Evolutionary conservation across 2,888 invertebrate genomes (phyloP).

Genomic region (Gandaritis pyraliata): DNA sequence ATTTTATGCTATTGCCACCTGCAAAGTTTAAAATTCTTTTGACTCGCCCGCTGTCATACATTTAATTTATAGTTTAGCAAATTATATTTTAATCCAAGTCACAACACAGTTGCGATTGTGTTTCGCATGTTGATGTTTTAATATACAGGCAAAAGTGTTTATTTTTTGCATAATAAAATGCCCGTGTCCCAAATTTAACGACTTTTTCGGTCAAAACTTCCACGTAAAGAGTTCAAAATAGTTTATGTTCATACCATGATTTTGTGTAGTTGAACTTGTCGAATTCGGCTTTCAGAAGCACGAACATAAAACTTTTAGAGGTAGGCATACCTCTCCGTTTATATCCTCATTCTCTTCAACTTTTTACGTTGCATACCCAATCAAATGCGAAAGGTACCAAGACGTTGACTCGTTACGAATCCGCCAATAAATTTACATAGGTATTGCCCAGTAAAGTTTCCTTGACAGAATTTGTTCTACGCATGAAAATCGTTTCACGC

Average conservation of each 20-base stretch:
- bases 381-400: slow-evolving; percentile 39
- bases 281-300: slow-evolving; percentile 7
- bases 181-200: slow-evolving; percentile 18
- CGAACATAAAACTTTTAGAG: slow-evolving; percentile 18
- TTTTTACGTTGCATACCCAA: slow-evolving; percentile 42
- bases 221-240: slow-evolving; percentile 10
- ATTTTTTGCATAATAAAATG: slow-evolving; percentile 30
- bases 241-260: slow-evolving; percentile 5
- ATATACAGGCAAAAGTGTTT: slow-evolving; percentile 51
- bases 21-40: slow-evolving; percentile 34
- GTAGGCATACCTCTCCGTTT: slow-evolving; percentile 31
- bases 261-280: slow-evolving; percentile 8
- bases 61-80: slow-evolving; percentile 61
- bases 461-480: slow-evolving; percentile 52
- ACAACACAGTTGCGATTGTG: slow-evolving; percentile 65
- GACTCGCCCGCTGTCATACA: slow-evolving; percentile 57
- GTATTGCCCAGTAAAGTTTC: slow-evolving; percentile 58
- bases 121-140: slow-evolving; percentile 60
- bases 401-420: slow-evolving; percentile 23
- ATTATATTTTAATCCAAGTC: slow-evolving; percentile 49
- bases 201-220: slow-evolving; percentile 26
- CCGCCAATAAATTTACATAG: slow-evolving; percentile 54
- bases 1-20: slow-evolving; percentile 11
- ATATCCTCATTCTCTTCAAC: slow-evolving; percentile 37
- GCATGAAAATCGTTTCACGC: slow-evolving; percentile 62